Conservation (phyloP, 2,797 vertebrate genomes). For the Aphelocoma californica region DNA sequence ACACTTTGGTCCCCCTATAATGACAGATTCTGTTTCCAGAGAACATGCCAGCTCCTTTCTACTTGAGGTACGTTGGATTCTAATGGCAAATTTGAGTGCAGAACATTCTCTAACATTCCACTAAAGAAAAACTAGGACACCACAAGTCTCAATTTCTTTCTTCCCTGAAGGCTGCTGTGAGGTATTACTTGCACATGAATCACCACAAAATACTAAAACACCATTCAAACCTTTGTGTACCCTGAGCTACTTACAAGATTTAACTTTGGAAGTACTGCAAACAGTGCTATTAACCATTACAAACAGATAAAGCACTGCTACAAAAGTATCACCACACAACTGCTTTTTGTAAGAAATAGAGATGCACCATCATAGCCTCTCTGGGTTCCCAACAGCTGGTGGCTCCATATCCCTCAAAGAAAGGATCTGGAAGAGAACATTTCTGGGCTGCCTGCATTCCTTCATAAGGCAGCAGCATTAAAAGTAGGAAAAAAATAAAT, state of each 20-base stretch:
- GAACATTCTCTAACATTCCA: background rate
- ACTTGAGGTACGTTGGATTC: background rate
- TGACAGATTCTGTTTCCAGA: background rate
- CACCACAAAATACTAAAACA: background rate
- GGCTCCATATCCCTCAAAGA: background rate
- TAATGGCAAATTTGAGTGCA: background rate
- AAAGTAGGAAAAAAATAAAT: background rate
- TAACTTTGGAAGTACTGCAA: background rate
- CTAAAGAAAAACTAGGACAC: slow-evolving; percentile 22
- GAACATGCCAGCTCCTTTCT: background rate
- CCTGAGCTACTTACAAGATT: background rate
- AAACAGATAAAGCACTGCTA: background rate
- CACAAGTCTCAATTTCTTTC: background rate
- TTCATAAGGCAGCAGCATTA: background rate
- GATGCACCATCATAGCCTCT: background rate
- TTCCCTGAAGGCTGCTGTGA: background rate
- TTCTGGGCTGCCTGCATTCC: background rate
- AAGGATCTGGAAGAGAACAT: background rate
- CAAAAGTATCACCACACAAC: background rate
- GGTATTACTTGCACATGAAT: slow-evolving; percentile 17
- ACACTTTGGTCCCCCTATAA: background rate
- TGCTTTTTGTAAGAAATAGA: background rate
- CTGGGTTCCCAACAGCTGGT: background rate
- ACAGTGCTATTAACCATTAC: background rate
- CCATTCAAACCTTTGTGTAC: background rate